phyloP scores from a whole-genome alignment of 1,140 invertebrate genomes.

The Agrypnia vestita region DNA sequence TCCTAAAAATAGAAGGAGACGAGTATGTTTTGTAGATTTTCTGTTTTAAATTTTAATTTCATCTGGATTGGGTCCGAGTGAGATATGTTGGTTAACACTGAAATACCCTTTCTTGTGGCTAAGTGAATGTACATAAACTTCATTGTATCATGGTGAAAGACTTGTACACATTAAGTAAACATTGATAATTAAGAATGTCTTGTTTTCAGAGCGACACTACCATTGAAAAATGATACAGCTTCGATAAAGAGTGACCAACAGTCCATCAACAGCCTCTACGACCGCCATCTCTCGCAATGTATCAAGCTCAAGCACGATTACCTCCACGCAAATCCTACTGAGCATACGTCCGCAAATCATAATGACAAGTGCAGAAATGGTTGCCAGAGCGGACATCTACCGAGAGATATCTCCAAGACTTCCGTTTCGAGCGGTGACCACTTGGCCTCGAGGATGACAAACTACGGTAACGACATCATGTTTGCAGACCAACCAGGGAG shows the following conservation, averaged over 20 bases:
- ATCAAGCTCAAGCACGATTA: conserved; percentile 71
- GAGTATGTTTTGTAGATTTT: no score
- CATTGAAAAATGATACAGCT: conserved; percentile 78
- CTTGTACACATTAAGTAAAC: no score
- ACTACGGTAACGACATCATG: conserved; percentile 66
- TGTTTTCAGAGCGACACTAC: conserved; percentile 82
- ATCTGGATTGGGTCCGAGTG: no score
- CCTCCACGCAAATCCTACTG: conserved; percentile 65
- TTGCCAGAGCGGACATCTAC: conserved; percentile 60
- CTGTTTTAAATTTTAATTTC: no score
- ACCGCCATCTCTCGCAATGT: conserved; percentile 75
- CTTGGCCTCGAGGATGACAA: conserved; percentile 65
- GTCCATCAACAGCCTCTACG: conserved; percentile 67
- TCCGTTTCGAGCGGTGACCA: conserved; percentile 67
- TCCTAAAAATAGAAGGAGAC: no score
- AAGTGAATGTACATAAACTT: no score
- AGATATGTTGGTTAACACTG: no score
- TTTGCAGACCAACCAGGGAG: conserved; percentile 68
- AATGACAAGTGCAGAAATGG: conserved; percentile 41
- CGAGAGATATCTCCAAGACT: conserved; percentile 63
- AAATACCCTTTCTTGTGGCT: no score
- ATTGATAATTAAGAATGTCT: neutral
- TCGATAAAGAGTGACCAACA: conserved; percentile 68
- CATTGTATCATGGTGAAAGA: no score
- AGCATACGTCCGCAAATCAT: conserved; percentile 18